A percentile compares a stretch with the other conserved stretches of the same genome.
phyloP scores from a whole-genome alignment of 1,140 invertebrate species.

The Fopius arisanus region DNA sequence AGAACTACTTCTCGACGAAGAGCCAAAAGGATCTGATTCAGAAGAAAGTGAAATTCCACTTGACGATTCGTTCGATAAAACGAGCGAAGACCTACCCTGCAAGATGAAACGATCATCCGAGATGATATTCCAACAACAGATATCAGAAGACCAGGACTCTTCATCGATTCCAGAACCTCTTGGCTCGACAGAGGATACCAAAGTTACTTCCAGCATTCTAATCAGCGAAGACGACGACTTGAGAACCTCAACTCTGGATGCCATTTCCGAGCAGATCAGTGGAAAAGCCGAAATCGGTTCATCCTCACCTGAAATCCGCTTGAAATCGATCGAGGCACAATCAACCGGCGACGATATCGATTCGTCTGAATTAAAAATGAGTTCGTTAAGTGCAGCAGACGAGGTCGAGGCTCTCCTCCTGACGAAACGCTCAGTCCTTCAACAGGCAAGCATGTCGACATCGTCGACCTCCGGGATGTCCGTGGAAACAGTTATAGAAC shows the following conservation, averaged over 20 bases:
- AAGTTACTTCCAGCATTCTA: conserved; percentile 25
- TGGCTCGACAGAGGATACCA: conserved; percentile 39
- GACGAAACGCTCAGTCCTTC: conserved; percentile 31
- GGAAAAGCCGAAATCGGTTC: not conserved
- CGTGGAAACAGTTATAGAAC: conserved; percentile 63
- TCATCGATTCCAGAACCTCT: conserved; percentile 41
- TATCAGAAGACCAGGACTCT: conserved; percentile 46
- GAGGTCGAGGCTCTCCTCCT: conserved; percentile 17
- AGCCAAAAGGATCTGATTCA: conserved; percentile 49
- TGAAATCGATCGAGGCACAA: conserved; percentile 26
- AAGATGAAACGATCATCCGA: conserved; percentile 89
- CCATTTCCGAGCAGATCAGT: conserved; percentile 13
- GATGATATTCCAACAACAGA: conserved; percentile 83
- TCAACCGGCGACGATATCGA: conserved; percentile 27
- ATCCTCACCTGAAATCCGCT: conserved; percentile 16
- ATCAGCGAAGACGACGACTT: conserved; percentile 24
- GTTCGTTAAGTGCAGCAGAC: not conserved
- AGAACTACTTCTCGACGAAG: conserved; percentile 50
- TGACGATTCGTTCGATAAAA: conserved; percentile 44
- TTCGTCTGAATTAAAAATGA: conserved; percentile 35
- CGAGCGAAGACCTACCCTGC: conserved; percentile 62
- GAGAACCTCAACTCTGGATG: conserved; percentile 21
- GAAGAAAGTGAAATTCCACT: conserved; percentile 45
- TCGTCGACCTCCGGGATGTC: conserved; percentile 60
- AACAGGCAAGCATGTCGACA: conserved; percentile 59